Base-by-base conservation (phyloP, 1,140 invertebrate species). In the Cydia amplana region DNA sequence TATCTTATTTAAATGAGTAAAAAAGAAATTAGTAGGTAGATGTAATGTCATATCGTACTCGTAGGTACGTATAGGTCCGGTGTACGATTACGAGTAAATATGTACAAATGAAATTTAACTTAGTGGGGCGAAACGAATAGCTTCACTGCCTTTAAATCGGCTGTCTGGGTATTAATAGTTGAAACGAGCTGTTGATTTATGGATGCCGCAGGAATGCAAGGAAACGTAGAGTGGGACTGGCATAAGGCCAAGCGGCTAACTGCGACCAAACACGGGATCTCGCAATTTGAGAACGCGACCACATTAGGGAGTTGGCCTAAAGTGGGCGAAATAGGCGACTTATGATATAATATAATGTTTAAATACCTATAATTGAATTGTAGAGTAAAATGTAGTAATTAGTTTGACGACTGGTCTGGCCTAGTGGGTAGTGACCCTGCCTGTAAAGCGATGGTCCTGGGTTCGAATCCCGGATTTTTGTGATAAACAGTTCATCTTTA, bases 191-290 rank as follows among this genome's bases (percentile, higher is more conserved):
- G 77, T 81, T 81, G 79, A 81, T 81, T 77, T 70, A 70, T 70
- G 65, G 36, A 7, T 70, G n/a, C 65, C 65, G 65, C 65, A 70
- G n/a, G 65, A 70, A 70, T 70, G 16, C 36, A 70, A 70, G 32
- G 36, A 70, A 70, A 70, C 65, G 36, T 70, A 36, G 65, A 70
- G 32, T 40, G 32, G 65, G 65, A 70, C 65, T 79, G 78, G 80
- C 75, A 32, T 55, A 10, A 23, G 51, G 80, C 80, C 80, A 82
- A 77, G 74, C 65, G 40, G 36, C 80, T 82, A 82, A 82, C 80
- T 80, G 80, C 80, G 63, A 73, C 78, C 79, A 72, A 79, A 77
- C 80, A 82, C 77, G 80, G 74, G 80, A 82, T 77, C 77, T 72
- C 49, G 78, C 77, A 78, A 78, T 81, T 81, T 75, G 75, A 78